Conservation (phyloP, 1,140 invertebrate species). For the Musca domestica region DNA sequence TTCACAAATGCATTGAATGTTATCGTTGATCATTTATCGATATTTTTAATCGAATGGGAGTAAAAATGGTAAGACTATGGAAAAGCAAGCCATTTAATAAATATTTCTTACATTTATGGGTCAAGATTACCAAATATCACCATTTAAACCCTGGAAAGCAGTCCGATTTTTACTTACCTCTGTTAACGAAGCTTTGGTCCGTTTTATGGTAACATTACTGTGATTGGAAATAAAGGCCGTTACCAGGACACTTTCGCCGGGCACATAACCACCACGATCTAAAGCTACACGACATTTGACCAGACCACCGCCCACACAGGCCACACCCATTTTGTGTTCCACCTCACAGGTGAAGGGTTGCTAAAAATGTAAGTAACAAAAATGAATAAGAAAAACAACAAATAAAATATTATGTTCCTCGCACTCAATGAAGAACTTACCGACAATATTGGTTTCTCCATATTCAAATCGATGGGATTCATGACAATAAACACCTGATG, state of each 20-base stretch:
- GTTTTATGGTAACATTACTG: slow-evolving; percentile 74
- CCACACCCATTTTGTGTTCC: slow-evolving; percentile 82
- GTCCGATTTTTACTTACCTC: slow-evolving; percentile 65
- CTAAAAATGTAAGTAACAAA: slow-evolving; percentile 56
- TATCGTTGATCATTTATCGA: no score
- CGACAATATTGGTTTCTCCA: slow-evolving; percentile 82
- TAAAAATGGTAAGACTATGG: neutral
- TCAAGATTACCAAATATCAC: neutral
- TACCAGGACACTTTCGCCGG: slow-evolving; percentile 86
- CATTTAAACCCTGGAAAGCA: neutral
- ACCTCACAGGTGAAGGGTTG: slow-evolving; percentile 89
- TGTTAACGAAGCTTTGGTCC: slow-evolving; percentile 73
- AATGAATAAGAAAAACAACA: neutral
- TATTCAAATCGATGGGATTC: slow-evolving; percentile 92
- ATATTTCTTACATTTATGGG: no score
- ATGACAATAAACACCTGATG: slow-evolving; percentile 96
- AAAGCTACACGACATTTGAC: slow-evolving; percentile 81
- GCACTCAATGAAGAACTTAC: slow-evolving; percentile 60
- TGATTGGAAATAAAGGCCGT: slow-evolving; percentile 83
- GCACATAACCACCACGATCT: slow-evolving; percentile 89
- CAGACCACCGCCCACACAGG: slow-evolving; percentile 78
- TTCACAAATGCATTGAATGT: no score
- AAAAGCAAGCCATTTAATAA: no score
- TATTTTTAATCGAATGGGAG: no score
- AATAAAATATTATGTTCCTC: neutral